Conservation (phyloP, 2,888 invertebrate genomes). For the Papilio gigon region DNA sequence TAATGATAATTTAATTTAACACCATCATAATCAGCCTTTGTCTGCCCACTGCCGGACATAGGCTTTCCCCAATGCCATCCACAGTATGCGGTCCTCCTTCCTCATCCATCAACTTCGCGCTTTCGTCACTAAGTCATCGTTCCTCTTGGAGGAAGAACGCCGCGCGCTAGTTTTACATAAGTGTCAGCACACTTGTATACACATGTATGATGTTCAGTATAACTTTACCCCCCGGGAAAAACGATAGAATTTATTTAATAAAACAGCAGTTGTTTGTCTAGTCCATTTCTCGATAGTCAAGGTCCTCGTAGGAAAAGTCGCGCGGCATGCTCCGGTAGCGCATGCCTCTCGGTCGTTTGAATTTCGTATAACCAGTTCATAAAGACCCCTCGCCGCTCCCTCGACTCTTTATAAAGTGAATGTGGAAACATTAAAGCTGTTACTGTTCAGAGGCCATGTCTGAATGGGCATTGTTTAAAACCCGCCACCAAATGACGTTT, state of each 20-base stretch:
- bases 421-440: constrained; percentile 41
- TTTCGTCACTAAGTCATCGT: too few species aligned
- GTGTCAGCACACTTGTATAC: too few species aligned
- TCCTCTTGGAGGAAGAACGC: too few species aligned
- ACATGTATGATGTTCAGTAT: background rate
- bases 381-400: constrained; percentile 42
- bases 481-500: constrained; percentile 47
- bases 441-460: constrained; percentile 39
- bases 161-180: too few species aligned
- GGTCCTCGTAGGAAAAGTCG: constrained; percentile 44
- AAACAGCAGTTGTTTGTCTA: background rate
- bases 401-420: constrained; percentile 28
- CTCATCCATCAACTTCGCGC: too few species aligned
- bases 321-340: constrained; percentile 46
- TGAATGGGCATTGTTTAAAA: constrained; percentile 43
- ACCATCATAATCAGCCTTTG: too few species aligned
- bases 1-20: background rate
- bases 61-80: too few species aligned
- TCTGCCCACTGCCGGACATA: too few species aligned
- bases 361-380: constrained; percentile 42
- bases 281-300: background rate
- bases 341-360: constrained; percentile 44
- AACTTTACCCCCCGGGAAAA: background rate
- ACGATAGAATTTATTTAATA: background rate
- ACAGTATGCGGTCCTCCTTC: too few species aligned